Evolutionary conservation across 2,797 vertebrate genomes (phyloP).

Genomic region (Alcedo atthis): DNA sequence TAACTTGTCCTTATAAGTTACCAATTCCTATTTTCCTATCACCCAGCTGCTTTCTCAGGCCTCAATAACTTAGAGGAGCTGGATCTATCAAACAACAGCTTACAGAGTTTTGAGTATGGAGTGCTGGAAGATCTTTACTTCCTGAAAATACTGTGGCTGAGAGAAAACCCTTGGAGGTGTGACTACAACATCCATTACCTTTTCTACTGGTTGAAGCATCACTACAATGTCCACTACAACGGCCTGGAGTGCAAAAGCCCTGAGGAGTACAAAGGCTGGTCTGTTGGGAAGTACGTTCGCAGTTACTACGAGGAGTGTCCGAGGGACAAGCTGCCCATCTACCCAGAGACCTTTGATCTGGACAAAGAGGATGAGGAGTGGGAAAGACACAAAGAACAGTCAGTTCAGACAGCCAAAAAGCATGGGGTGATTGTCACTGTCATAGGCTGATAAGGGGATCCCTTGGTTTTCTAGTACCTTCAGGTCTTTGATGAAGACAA

Average conservation of each 20-base stretch:
- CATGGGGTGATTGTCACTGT: constrained; percentile 80
- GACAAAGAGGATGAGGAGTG: constrained; percentile 83
- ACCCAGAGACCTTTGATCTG: constrained; percentile 77
- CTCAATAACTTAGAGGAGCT: constrained; percentile 91
- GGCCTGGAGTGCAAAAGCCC: constrained; percentile 90
- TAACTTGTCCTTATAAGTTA: neutral
- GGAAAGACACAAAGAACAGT: constrained; percentile 74
- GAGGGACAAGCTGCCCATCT: constrained; percentile 85
- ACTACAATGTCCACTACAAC: constrained; percentile 86
- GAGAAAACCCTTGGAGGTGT: constrained; percentile 95
- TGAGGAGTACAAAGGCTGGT: constrained; percentile 91
- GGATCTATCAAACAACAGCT: constrained; percentile 94
- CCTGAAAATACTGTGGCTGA: constrained; percentile 87
- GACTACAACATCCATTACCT: constrained; percentile 99
- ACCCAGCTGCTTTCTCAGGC: constrained; percentile 89
- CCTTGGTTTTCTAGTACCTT: neutral
- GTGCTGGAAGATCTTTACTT: constrained; percentile 96
- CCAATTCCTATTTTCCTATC: constrained; percentile 42
- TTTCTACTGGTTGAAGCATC: constrained; percentile 96
- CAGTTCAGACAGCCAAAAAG: constrained; percentile 70
- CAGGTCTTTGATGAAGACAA: constrained; percentile 34
- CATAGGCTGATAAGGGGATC: constrained; percentile 64
- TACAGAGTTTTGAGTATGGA: constrained; percentile 91
- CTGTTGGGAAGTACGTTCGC: constrained; percentile 91
- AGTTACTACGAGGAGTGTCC: constrained; percentile 97